Evolutionary conservation across 92 coral and sea anemone species (phyloP).

Genomic region (Umimayanthus chanpuru): DNA sequence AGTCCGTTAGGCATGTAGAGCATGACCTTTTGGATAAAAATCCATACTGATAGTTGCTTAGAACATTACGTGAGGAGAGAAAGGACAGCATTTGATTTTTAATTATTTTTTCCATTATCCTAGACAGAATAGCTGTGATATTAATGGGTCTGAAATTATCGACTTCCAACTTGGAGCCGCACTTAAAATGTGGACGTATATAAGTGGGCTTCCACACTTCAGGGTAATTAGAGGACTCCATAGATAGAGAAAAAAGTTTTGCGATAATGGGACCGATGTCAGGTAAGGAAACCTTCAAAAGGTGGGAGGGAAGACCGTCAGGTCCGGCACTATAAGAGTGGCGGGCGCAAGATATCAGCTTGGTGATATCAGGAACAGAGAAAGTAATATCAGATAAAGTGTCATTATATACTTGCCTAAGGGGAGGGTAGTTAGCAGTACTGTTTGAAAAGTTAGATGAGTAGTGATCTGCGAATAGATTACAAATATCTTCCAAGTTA

Average conservation of each 20-base stretch:
- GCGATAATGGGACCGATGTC: background rate
- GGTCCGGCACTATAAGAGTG: background rate
- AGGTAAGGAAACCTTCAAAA: background rate
- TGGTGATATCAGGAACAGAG: background rate
- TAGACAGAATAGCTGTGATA: background rate
- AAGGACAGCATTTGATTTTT: background rate
- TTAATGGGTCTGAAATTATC: background rate
- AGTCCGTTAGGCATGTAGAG: background rate
- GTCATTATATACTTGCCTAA: too few species aligned
- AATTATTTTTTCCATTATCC: too few species aligned
- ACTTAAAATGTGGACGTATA: background rate
- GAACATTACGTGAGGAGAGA: background rate
- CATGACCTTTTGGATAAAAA: background rate
- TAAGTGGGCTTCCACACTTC: background rate
- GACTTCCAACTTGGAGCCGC: background rate
- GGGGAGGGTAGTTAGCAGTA: background rate
- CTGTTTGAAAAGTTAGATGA: background rate
- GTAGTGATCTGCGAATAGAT: background rate
- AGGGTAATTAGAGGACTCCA: background rate
- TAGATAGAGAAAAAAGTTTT: background rate
- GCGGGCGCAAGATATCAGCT: background rate
- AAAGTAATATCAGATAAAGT: background rate
- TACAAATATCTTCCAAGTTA: too few species aligned
- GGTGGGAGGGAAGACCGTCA: background rate
- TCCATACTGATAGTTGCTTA: background rate